phyloP scores from a whole-genome alignment of 2,113 vertebrate species.

The Grantiella picta region DNA sequence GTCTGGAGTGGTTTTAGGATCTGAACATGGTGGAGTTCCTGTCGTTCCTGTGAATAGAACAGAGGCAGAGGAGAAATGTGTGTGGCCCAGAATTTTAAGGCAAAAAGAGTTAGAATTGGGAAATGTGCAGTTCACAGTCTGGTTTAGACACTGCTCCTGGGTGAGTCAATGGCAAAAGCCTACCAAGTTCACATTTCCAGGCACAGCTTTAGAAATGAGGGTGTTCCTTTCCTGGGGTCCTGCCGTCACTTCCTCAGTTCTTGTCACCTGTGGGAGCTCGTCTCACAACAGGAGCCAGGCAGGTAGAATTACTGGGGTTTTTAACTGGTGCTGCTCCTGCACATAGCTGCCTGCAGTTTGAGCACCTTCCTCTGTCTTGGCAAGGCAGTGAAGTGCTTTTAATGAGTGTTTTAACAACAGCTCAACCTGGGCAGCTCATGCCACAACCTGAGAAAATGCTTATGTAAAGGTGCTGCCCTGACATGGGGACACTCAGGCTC shows the following conservation, averaged over 20 bases:
- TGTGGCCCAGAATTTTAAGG: neutral
- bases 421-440: neutral
- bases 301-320: neutral
- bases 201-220: neutral
- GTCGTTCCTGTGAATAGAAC: neutral
- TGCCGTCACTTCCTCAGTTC: neutral
- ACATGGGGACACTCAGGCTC: neutral
- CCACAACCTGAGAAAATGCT: neutral
- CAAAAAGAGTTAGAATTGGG: neutral
- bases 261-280: neutral
- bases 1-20: neutral
- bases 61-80: neutral
- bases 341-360: neutral
- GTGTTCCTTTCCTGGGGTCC: neutral
- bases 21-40: neutral
- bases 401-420: neutral
- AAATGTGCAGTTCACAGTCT: neutral
- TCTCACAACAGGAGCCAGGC: rapidly evolving
- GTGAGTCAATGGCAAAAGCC: neutral
- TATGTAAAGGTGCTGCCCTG: neutral
- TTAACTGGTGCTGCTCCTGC: neutral
- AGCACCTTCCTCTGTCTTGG: neutral
- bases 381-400: neutral
- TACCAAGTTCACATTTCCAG: neutral
- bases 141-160: neutral